phyloP scores from a whole-genome alignment of 2,888 invertebrate genomes.

The Tinea pellionella region DNA sequence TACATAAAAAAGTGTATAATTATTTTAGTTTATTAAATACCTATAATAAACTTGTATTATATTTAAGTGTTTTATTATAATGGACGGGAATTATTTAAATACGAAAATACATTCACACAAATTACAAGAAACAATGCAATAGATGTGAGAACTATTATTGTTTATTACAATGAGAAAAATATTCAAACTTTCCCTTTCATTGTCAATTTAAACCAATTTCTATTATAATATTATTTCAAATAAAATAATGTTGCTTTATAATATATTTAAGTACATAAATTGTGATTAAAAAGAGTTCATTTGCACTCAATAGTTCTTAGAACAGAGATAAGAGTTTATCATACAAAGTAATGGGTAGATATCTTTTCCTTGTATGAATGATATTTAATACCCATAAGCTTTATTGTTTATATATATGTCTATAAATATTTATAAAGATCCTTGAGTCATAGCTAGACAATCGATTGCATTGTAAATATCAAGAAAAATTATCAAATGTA shows the following conservation, averaged over 20 bases:
- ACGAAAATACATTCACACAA: not conserved
- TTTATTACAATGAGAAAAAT: not conserved
- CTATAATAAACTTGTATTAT: not conserved
- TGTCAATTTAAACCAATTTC: too few relatives aligned
- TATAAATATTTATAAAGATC: not conserved
- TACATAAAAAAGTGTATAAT: too few relatives aligned
- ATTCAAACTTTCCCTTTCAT: not conserved
- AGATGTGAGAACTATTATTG: not conserved
- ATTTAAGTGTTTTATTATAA: too few relatives aligned
- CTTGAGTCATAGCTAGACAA: not conserved
- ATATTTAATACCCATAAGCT: not conserved
- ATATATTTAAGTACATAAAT: too few relatives aligned
- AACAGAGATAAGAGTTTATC: not conserved
- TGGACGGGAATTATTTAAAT: too few relatives aligned
- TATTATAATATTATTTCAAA: too few relatives aligned
- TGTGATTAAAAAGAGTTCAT: not conserved
- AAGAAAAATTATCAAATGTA: not conserved
- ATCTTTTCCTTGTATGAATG: not conserved
- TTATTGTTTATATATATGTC: too few relatives aligned
- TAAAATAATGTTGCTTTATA: too few relatives aligned
- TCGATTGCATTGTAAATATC: not conserved
- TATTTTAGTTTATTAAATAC: too few relatives aligned
- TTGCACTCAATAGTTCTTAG: not conserved
- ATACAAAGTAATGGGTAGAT: not conserved
- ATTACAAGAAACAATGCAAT: not conserved